Conservation (phyloP, 2,888 invertebrate species). For the Scelioninae gen. 2 region DNA sequence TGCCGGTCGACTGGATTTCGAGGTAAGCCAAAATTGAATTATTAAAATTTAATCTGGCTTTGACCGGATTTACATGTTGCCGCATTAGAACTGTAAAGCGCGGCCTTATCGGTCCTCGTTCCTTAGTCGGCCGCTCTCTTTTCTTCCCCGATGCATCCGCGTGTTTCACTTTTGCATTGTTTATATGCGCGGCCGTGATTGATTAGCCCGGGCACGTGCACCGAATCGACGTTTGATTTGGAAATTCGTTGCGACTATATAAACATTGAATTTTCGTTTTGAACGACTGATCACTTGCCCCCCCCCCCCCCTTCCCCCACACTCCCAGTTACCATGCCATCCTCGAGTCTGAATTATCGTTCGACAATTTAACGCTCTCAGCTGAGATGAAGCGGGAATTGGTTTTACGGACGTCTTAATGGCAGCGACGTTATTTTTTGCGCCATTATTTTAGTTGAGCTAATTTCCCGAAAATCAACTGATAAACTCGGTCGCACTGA, state of each 20-base stretch:
- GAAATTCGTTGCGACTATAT: slow-evolving; percentile 39
- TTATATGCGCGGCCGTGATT: slow-evolving; percentile 53
- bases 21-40: slow-evolving; percentile 70
- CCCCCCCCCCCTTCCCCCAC: not conserved
- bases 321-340: no score
- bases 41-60: slow-evolving; percentile 73
- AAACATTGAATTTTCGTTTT: slow-evolving; percentile 38
- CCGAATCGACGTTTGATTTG: slow-evolving; percentile 48
- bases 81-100: slow-evolving; percentile 37
- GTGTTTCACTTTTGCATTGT: slow-evolving; percentile 41
- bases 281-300: slow-evolving; percentile 35
- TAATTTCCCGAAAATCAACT: slow-evolving; percentile 55
- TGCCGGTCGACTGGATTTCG: slow-evolving; percentile 57
- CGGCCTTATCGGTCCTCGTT: slow-evolving; percentile 43
- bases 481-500: slow-evolving; percentile 54
- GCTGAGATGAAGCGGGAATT: not conserved
- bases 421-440: slow-evolving; percentile 29
- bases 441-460: slow-evolving; percentile 48
- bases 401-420: slow-evolving; percentile 31
- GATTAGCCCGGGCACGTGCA: slow-evolving; percentile 42
- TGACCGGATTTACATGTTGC: slow-evolving; percentile 60
- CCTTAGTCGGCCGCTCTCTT: slow-evolving; percentile 19
- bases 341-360: slow-evolving; percentile 45
- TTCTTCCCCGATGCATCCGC: slow-evolving; percentile 21
- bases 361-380: slow-evolving; percentile 34